A percentile compares a stretch with the other conserved stretches of the same genome.
Evolutionary conservation across 2,797 vertebrate species (phyloP).

Genomic region (Chelonia mydas): DNA sequence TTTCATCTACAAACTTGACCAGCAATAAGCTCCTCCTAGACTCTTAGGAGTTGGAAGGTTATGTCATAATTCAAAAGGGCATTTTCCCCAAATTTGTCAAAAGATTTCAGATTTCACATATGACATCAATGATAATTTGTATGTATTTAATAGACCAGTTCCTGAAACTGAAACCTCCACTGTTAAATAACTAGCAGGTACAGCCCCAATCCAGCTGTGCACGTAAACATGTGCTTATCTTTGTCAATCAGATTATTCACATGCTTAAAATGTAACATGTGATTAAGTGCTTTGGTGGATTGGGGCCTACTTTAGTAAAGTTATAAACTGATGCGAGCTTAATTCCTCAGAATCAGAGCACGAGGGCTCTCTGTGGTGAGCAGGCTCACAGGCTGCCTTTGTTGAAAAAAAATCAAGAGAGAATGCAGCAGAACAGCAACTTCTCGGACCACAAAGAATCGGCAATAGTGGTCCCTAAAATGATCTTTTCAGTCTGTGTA

Average conservation of each 20-base stretch:
- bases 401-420: neutral
- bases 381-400: neutral
- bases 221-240: neutral
- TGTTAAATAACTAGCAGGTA: neutral
- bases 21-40: neutral
- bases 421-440: slow-evolving; percentile 19
- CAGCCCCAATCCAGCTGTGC: neutral
- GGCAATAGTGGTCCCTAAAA: slow-evolving; percentile 10
- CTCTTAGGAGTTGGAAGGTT: neutral
- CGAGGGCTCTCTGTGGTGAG: neutral
- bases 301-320: neutral
- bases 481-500: neutral
- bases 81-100: neutral
- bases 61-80: neutral
- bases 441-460: slow-evolving; percentile 22
- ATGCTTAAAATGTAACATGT: neutral
- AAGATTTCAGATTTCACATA: neutral
- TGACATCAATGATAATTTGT: neutral
- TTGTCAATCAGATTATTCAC: neutral
- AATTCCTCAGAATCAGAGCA: neutral
- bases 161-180: neutral
- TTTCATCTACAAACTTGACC: neutral
- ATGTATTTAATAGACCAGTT: neutral
- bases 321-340: neutral
- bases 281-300: neutral